These are phyloP conservation scores for Drymodes brunneopygia DNA, from an alignment of 2,113 vertebrate species.

Conservation along the genomic window DNA sequence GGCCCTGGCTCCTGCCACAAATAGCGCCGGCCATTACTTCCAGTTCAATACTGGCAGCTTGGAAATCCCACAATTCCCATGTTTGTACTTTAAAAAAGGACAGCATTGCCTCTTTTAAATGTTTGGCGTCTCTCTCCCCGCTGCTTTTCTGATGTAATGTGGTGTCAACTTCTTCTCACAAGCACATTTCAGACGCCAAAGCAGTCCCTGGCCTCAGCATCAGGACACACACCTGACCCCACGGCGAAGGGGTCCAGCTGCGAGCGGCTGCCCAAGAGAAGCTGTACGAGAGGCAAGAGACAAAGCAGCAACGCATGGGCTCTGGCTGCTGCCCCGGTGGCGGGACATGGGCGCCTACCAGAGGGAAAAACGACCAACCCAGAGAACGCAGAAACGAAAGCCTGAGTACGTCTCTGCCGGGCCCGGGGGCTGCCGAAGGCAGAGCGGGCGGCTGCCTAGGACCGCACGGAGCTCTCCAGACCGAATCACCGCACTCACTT, in stretches of 20 bases:
- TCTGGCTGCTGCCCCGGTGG: neutral
- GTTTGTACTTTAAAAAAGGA: neutral
- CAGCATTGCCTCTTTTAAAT: neutral
- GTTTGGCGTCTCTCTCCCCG: neutral
- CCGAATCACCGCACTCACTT: too few species aligned
- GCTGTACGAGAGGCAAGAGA: neutral
- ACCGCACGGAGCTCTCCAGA: too few species aligned
- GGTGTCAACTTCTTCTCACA: neutral
- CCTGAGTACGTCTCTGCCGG: neutral
- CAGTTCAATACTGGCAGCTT: neutral
- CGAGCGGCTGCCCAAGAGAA: neutral
- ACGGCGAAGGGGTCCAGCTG: fast-evolving
- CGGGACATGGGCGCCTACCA: neutral
- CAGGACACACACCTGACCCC: too few species aligned
- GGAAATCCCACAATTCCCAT: too few species aligned
- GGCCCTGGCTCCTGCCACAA: fast-evolving
- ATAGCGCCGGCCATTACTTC: fast-evolving
- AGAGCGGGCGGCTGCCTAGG: neutral
- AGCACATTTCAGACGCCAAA: neutral
- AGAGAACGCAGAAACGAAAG: neutral
- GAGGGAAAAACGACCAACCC: neutral
- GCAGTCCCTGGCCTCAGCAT: neutral
- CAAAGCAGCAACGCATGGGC: neutral
- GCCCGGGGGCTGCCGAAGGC: fast-evolving
- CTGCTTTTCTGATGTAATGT: neutral